Base-by-base conservation (phyloP, 92 coral and sea anemone species). In the Bergia sp. region DNA sequence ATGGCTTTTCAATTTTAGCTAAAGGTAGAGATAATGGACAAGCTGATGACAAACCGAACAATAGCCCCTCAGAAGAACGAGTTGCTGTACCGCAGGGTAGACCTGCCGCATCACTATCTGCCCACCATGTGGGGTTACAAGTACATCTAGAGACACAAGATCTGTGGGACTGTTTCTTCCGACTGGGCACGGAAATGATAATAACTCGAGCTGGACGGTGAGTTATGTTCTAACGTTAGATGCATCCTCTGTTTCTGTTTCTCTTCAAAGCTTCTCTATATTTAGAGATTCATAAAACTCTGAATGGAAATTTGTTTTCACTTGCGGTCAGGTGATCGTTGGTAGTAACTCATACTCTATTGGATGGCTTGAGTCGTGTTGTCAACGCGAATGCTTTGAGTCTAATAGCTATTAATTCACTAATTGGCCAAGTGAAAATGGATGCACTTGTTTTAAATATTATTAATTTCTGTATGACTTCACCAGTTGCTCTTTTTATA, bases 101-200 rank as follows among this genome's bases (percentile, higher is more conserved):
- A 38, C 73, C 81, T 10, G 75, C 73, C 82, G 47, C 89, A 85
- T 76, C 84, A 87, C 57, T 81, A 65, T 21, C 53, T 11, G 3
- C 53, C 13, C 76, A 3, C 64, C 36, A 47, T 45, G 76, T 39
- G 53, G 89, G 87, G 87, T 90, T 91, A 57, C 87, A 93, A 87
- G 94, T 90, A 4, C 67, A 87, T 36, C 90, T 95, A 20, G 98
- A 95, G 72, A 96, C 96, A 73, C 76, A 86, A 79, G 98, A 95
- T 88, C 92, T 95, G 77, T 95, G 98, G 98, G 93, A 95, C 71
- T 93, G 98, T 77, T 95, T 95, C 91, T 95, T 92, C 78, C 94
- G 98, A 1, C 94, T 95, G 39, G 98, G 98, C 7, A 95, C 98
- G 76, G 98, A 95, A 76, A 95, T 95, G 98, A 95, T 93, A 38